phyloP scores from a whole-genome alignment of 2,113 vertebrate species.

The Aspiorhynchus laticeps region DNA sequence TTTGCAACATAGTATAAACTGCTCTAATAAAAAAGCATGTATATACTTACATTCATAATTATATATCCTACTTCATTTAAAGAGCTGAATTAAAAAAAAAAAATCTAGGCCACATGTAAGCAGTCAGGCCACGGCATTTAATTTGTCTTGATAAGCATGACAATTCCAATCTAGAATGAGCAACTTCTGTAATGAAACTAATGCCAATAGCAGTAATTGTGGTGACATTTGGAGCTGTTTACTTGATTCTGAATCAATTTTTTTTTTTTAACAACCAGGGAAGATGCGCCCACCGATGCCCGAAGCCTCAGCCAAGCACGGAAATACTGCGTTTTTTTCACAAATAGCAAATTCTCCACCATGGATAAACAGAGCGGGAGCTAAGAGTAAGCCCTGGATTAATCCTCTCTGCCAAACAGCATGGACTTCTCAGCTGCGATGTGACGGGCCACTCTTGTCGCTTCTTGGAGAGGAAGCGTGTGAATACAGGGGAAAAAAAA shows the following conservation, averaged over 20 bases:
- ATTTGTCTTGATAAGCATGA: slow-evolving; percentile 26
- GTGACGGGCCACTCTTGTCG: neutral
- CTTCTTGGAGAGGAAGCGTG: slow-evolving; percentile 2
- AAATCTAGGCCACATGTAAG: neutral
- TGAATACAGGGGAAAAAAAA: neutral
- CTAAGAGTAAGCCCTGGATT: slow-evolving; percentile 28
- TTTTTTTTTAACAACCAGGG: slow-evolving; percentile 6
- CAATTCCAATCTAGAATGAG: slow-evolving; percentile 28
- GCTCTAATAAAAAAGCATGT: too few relatives aligned
- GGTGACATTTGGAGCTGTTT: slow-evolving; percentile 44
- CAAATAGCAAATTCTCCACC: slow-evolving; percentile 10
- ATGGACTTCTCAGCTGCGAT: slow-evolving; percentile 17
- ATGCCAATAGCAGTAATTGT: slow-evolving; percentile 32
- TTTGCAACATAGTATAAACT: too few relatives aligned
- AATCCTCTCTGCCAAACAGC: slow-evolving; percentile 35
- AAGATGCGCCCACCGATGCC: neutral
- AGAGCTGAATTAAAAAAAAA: too few relatives aligned
- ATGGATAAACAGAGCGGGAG: slow-evolving; percentile 13
- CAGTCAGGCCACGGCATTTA: neutral
- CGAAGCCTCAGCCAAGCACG: neutral
- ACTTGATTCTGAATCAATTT: slow-evolving; percentile 34
- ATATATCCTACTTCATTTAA: too few relatives aligned
- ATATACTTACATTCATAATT: too few relatives aligned
- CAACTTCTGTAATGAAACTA: slow-evolving; percentile 40
- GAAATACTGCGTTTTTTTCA: slow-evolving; percentile 9